A percentile compares a stretch with the other conserved stretches of the same genome.
phyloP scores from a whole-genome alignment of 2,797 vertebrate genomes.

The Anabacerthia variegaticeps region DNA sequence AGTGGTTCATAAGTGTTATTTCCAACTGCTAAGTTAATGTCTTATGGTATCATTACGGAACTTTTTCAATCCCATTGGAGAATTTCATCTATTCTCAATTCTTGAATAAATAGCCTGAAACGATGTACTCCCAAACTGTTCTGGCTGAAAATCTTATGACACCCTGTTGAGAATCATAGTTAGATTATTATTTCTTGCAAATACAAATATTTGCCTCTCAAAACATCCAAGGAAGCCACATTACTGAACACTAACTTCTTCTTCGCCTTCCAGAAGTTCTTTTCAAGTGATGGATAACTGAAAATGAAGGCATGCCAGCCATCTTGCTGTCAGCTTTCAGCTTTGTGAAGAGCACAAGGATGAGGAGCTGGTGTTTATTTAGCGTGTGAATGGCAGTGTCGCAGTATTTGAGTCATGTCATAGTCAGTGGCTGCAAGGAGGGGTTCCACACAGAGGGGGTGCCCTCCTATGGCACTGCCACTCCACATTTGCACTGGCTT shows the following conservation, averaged over 20 bases:
- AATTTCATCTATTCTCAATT: slow-evolving; percentile 73
- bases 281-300: neutral
- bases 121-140: slow-evolving; percentile 62
- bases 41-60: slow-evolving; percentile 74
- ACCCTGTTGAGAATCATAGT: slow-evolving; percentile 73
- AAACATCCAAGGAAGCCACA: slow-evolving; percentile 31
- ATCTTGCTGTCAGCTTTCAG: neutral
- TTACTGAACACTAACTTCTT: slow-evolving; percentile 36
- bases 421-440: neutral
- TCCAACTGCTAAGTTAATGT: slow-evolving; percentile 78
- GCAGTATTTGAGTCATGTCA: neutral
- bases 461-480: neutral
- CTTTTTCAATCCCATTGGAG: slow-evolving; percentile 68
- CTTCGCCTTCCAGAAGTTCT: slow-evolving; percentile 28
- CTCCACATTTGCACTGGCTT: neutral
- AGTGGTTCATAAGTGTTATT: slow-evolving; percentile 68
- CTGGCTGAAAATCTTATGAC: slow-evolving; percentile 69
- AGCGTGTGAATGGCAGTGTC: neutral
- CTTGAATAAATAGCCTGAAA: slow-evolving; percentile 76
- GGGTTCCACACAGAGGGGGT: neutral
- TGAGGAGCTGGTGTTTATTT: neutral
- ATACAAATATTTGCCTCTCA: slow-evolving; percentile 64
- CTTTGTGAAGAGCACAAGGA: neutral
- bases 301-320: neutral
- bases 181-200: slow-evolving; percentile 74